These are phyloP conservation scores for Cactoblastis cactorum DNA, from an alignment of 2,888 invertebrate species.

Conservation along the genomic window DNA sequence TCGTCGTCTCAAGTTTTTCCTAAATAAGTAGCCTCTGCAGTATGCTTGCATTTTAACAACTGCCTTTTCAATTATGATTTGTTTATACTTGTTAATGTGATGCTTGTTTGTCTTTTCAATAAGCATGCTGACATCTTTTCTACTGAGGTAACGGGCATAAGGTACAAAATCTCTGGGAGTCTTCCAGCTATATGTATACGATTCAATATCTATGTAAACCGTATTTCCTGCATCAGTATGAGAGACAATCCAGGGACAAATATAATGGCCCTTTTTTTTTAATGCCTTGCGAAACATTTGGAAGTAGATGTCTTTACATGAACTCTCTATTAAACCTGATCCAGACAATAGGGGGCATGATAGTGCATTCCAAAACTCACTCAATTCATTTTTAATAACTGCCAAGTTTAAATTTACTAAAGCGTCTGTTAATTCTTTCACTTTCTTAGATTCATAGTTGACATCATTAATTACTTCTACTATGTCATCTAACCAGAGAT, in stretches of 20 bases:
- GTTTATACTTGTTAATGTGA: constrained; percentile 61
- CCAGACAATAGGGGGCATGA: constrained; percentile 44
- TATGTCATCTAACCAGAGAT: constrained; percentile 81
- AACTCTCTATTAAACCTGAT: constrained; percentile 43
- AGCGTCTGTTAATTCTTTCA: constrained; percentile 65
- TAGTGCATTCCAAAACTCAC: constrained; percentile 59
- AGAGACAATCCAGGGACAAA: constrained; percentile 74
- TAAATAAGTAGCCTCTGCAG: constrained; percentile 79
- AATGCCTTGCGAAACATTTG: constrained; percentile 67
- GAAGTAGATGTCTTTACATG: constrained; percentile 67
- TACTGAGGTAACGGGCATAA: constrained; percentile 65
- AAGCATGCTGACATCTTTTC: constrained; percentile 58
- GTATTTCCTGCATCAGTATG: constrained; percentile 73
- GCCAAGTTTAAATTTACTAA: constrained; percentile 65
- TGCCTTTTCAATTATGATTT: constrained; percentile 55
- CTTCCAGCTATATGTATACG: constrained; percentile 72
- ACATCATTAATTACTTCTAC: constrained; percentile 67
- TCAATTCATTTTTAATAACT: constrained; percentile 57
- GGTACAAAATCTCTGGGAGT: constrained; percentile 74
- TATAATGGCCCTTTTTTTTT: constrained; percentile 63
- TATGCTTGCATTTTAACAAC: constrained; percentile 80
- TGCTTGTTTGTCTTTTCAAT: constrained; percentile 69
- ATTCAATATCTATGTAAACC: constrained; percentile 75
- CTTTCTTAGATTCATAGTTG: constrained; percentile 66
- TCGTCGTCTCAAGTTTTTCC: constrained; percentile 63